Evolutionary conservation across 2,888 invertebrate genomes (phyloP), one percentile per base, ranked within the genome.

Genomic region (Teleiodes luculella): DNA sequence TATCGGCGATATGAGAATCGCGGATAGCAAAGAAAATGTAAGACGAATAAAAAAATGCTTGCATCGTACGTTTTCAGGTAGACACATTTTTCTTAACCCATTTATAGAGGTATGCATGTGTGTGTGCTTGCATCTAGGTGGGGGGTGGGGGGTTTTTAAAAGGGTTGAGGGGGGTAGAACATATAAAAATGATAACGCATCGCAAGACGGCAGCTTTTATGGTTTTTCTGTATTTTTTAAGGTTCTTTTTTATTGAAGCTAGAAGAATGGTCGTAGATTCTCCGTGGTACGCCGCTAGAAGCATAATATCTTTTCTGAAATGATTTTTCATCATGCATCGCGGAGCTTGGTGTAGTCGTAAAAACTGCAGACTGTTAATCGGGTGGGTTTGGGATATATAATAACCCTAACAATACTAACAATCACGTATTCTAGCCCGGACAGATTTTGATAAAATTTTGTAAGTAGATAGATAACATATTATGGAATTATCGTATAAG

Each of bases 171-270:
- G 64, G 71, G 78, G 80, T 67, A 58, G 78, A 73, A 80, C 87
- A 87, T 88, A 89, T 89, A 88, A 89, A 89, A 89, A 89, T 89
- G 88, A 89, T 89, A 88, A 89, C 88, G 87, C 88, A 89, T 88
- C 85, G 86, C 87, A 86, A 89, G 88, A 88, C 88, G 88, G 86
- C 86, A 72, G 87, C 88, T 88, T 89, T 89, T 88, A 89, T 87
- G 83, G 86, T 81, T 85, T 87, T 86, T 80, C 79, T 88, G 86
- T 86, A 84, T 86, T 88, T 89, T 75, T 87, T 84, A 84, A 83
- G 81, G 80, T 82, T 80, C 85, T 82, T 78, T 87, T 86, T 83
- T 83, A 81, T 82, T 80, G 80, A 68, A 78, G 70, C 72, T 62
- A 58, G 63, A 67, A 65, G 69, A 63, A 65, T 63, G 61, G 70